Base-by-base conservation (phyloP, 2,888 invertebrate species). In the Pristionchus fissidentatus region DNA sequence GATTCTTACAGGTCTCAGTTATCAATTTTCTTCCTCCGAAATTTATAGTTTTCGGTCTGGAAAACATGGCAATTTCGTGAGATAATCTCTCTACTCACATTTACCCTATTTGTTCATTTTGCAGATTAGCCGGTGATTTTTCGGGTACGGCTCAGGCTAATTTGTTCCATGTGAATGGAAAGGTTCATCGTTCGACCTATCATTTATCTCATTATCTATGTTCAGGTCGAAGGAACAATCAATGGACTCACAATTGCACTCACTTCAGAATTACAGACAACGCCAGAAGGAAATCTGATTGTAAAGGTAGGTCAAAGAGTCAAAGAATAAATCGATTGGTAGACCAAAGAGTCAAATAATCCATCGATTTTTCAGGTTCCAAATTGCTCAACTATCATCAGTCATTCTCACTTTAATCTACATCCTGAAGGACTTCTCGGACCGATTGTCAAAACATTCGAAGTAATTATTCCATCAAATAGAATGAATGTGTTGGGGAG, bases 311-410 rank as follows among this genome's bases (percentile, higher is more conserved):
- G 22, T 29, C 7, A 29, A 52, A 55, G 7, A 15, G 22, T 19
- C 15, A 32, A 26, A n/a, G 8, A 60, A n/a, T 8, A 60, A 60
- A 15, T 15, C 38, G 1, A 29, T 78, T 29, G 46, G 38, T 29
- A 57, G 22, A 57, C 29, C 13, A 49, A 10, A 13, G 49, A 13
- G 49, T 49, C 49, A 49, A 49, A 49, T 13, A 19, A 19, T 13
- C 19, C n/a, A 83, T 82, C 3, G 41, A 19, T 4, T 19, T 38
- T 78, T 86, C 84, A n/a, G 85, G 82, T 82, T 29, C 82, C 85
- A n/a, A 91, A 91, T 84, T 91, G 91, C 75, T 89, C 90, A 0
- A 90, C 91, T 13, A 79, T 89, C 22, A 88, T 91, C 41, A 79
- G 73, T 32, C 85, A 87, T n/a, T 89, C 89, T 73, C 90, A 91